Conservation (phyloP, 2,797 vertebrate species). For the Okamejei kenojei region DNA sequence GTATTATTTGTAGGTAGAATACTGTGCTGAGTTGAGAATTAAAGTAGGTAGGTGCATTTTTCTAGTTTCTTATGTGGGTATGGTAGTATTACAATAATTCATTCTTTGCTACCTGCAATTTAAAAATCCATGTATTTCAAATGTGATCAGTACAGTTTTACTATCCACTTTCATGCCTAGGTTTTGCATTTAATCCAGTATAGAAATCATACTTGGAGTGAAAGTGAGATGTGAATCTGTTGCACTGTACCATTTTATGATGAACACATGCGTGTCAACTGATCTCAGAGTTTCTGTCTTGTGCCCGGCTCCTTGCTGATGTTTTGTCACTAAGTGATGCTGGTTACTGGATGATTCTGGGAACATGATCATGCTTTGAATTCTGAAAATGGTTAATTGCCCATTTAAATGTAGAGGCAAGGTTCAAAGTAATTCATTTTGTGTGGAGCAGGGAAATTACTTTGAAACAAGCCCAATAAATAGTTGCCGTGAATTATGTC, state of each 20-base stretch:
- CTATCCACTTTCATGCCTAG: too few species aligned
- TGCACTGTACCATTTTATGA: not conserved
- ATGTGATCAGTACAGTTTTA: too few species aligned
- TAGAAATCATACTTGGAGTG: not conserved
- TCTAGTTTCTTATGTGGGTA: too few species aligned
- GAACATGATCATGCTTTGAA: slow-evolving; percentile 32
- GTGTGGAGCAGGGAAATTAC: not conserved
- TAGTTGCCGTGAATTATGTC: not conserved
- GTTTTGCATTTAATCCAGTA: not conserved
- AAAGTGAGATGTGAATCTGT: not conserved
- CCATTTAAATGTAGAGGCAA: not conserved
- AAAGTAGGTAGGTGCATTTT: too few species aligned
- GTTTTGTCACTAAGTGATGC: slow-evolving; percentile 1
- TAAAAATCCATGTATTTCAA: too few species aligned
- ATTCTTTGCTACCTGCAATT: too few species aligned
- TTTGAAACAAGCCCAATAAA: too few species aligned
- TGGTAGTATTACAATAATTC: too few species aligned
- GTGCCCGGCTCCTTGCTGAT: not conserved
- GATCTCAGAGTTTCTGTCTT: not conserved
- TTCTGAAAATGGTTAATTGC: slow-evolving; percentile 26
- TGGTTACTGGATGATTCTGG: not conserved
- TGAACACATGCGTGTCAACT: slow-evolving; percentile 35
- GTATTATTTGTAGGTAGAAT: not conserved
- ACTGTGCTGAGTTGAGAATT: not conserved
- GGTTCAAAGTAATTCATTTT: too few species aligned